phyloP scores from a whole-genome alignment of 2,113 vertebrate species.

The Melanerpes formicivorus region DNA sequence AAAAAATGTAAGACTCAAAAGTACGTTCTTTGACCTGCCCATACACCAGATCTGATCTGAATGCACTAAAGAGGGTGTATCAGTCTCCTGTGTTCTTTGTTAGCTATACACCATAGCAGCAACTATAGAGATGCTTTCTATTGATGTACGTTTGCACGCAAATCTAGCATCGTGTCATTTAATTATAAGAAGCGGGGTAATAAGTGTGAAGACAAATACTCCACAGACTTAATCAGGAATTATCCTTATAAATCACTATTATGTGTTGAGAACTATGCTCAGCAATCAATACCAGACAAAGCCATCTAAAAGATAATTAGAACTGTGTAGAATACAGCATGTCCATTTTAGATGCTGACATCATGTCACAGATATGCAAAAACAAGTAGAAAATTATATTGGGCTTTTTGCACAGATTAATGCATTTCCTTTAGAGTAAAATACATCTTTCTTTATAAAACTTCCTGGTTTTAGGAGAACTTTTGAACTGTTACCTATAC shows the following conservation, averaged over 20 bases:
- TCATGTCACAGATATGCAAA: background rate
- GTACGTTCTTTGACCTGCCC: background rate
- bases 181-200: constrained; percentile 41
- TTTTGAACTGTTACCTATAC: background rate
- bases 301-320: constrained; percentile 50
- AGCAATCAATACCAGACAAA: constrained; percentile 50
- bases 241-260: constrained; percentile 52
- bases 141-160: constrained; percentile 6
- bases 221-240: constrained; percentile 62
- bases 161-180: constrained; percentile 52
- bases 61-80: background rate
- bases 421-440: background rate
- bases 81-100: background rate
- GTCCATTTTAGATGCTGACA: background rate
- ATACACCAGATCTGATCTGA: background rate
- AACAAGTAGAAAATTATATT: background rate
- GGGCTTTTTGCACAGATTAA: background rate
- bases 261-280: background rate
- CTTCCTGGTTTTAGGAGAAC: background rate
- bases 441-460: background rate
- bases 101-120: background rate
- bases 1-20: background rate
- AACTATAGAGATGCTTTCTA: background rate
- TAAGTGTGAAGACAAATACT: constrained; percentile 59
- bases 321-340: background rate